phyloP scores from a whole-genome alignment of 2,888 invertebrate species.

The Rugalucina vietnamica region DNA sequence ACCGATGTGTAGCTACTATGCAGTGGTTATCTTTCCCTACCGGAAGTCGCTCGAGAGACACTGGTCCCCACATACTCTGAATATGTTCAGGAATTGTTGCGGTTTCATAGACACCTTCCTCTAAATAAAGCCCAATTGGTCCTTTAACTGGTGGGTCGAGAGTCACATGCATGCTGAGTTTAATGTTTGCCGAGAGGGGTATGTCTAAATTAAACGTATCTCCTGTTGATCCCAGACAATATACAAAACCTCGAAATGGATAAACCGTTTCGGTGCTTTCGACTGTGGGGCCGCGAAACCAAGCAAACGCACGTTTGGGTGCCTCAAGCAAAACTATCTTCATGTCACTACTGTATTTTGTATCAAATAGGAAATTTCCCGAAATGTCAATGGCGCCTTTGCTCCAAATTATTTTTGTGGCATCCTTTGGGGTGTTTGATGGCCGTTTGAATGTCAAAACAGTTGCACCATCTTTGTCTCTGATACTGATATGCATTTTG shows the following conservation, averaged over 20 bases:
- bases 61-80: slow-evolving; percentile 80
- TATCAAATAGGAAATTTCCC: neutral
- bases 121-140: slow-evolving; percentile 56
- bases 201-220: neutral
- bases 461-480: neutral
- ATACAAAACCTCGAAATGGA: neutral
- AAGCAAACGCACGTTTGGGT: neutral
- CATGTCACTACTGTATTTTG: neutral
- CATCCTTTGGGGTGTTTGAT: too few relatives aligned
- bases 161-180: neutral
- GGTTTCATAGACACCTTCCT: slow-evolving; percentile 73
- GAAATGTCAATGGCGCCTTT: neutral
- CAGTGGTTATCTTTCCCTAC: slow-evolving; percentile 76
- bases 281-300: neutral
- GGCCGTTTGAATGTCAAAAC: neutral
- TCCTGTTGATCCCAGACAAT: neutral
- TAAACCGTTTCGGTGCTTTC: neutral
- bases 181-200: neutral
- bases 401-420: neutral
- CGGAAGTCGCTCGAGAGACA: slow-evolving; percentile 74
- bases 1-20: slow-evolving; percentile 79
- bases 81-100: slow-evolving; percentile 78
- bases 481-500: neutral
- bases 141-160: slow-evolving; percentile 55
- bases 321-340: neutral